phyloP scores from a whole-genome alignment of 2,113 vertebrate genomes.

The Beaufortia kweichowensis region DNA sequence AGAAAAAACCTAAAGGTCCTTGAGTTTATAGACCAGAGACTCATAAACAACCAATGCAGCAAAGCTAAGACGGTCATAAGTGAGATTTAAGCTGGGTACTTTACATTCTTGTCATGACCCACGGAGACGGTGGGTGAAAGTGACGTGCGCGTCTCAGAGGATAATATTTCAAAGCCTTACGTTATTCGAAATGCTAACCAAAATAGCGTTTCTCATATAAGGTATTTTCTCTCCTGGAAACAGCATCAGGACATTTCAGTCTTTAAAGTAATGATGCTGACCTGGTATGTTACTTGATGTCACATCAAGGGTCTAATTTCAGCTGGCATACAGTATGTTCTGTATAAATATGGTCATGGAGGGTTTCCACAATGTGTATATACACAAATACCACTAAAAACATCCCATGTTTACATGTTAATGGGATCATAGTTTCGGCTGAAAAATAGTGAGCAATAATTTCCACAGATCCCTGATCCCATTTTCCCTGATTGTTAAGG shows the following conservation, averaged over 20 bases:
- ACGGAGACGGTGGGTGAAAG: conserved; percentile 22
- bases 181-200: conserved; percentile 15
- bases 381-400: neutral
- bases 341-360: too few relatives aligned
- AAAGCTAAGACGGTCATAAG: neutral
- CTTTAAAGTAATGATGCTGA: neutral
- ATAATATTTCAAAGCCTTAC: conserved; percentile 28
- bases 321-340: too few relatives aligned
- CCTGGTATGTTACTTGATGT: neutral
- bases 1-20: neutral
- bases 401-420: neutral
- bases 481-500: conserved; percentile 45
- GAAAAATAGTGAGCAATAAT: neutral
- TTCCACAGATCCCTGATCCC: too few relatives aligned
- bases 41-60: neutral
- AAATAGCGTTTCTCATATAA: conserved; percentile 16
- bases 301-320: too few relatives aligned
- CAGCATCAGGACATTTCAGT: neutral
- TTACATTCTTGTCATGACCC: conserved; percentile 17
- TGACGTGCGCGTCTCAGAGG: conserved; percentile 18
- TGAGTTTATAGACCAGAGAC: neutral
- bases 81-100: conserved; percentile 20
- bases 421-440: neutral
- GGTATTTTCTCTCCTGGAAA: conserved; percentile 10
- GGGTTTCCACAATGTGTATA: neutral